These are phyloP conservation scores for Meiosimyza decipiens DNA, from an alignment of 2,888 invertebrate genomes.

Conservation along the genomic window DNA sequence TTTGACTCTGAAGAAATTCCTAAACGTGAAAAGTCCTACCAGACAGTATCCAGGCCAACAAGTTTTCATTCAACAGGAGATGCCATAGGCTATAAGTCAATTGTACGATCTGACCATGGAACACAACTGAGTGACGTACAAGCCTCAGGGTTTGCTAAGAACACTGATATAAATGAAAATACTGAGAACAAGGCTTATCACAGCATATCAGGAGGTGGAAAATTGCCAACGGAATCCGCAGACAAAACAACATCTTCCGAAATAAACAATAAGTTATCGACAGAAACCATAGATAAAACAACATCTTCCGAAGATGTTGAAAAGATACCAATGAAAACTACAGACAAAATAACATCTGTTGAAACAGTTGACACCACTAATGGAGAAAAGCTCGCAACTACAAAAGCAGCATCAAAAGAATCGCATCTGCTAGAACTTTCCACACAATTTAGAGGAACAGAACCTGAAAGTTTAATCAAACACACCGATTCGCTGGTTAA, in stretches of 20 bases:
- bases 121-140: slow-evolving; percentile 48
- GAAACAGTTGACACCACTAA: neutral
- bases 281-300: slow-evolving; percentile 18
- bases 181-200: slow-evolving; percentile 34
- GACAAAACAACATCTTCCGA: neutral
- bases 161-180: slow-evolving; percentile 19
- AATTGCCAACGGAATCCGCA: slow-evolving; percentile 19
- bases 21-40: slow-evolving; percentile 35
- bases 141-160: slow-evolving; percentile 49
- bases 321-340: neutral
- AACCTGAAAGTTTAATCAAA: too few relatives aligned
- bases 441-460: too few relatives aligned
- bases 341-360: neutral
- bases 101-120: slow-evolving; percentile 46
- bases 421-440: neutral
- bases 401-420: neutral
- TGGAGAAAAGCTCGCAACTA: neutral
- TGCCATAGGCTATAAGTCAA: slow-evolving; percentile 51
- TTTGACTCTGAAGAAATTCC: neutral
- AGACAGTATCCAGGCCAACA: slow-evolving; percentile 39
- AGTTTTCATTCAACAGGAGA: slow-evolving; percentile 27
- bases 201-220: slow-evolving; percentile 48
- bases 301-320: neutral
- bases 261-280: neutral
- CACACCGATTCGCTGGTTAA: too few relatives aligned